A percentile compares a stretch with the other conserved stretches of the same genome.
phyloP scores from a whole-genome alignment of 2,113 vertebrate genomes.

The Siniperca chuatsi region DNA sequence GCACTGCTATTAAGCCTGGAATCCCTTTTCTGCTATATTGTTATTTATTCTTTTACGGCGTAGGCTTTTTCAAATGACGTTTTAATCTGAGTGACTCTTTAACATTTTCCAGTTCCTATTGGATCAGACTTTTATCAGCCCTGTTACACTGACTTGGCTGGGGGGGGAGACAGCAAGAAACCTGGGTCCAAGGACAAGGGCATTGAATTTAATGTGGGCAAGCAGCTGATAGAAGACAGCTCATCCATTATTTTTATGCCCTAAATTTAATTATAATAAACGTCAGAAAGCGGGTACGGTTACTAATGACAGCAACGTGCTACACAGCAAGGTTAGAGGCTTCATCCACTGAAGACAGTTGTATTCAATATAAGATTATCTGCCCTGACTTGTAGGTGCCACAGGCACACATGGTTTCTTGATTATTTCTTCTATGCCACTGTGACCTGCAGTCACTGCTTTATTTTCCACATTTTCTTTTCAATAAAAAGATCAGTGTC shows the following conservation, averaged over 20 bases:
- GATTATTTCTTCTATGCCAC: background rate
- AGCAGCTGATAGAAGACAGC: constrained; percentile 63
- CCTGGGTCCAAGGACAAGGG: constrained; percentile 3
- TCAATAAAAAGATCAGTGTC: background rate
- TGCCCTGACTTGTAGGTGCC: background rate
- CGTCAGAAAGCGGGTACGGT: constrained; percentile 54
- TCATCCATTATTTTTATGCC: constrained; percentile 64
- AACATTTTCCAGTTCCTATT: background rate
- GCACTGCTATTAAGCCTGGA: constrained; percentile 43
- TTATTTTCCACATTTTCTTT: background rate
- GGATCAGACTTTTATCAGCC: constrained; percentile 20
- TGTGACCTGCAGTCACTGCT: background rate
- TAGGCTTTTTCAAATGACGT: background rate
- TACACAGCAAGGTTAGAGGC: background rate
- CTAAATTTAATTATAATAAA: constrained; percentile 71
- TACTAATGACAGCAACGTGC: constrained; percentile 51
- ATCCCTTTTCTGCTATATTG: constrained; percentile 19
- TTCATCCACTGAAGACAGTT: constrained; percentile 8
- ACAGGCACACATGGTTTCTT: background rate
- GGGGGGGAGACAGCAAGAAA: background rate
- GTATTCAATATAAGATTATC: constrained; percentile 3
- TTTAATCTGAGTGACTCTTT: background rate
- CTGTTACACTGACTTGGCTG: background rate
- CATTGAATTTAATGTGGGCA: constrained; percentile 57
- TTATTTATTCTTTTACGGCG: background rate